Conservation (phyloP, 2,888 invertebrate genomes). For the Brachypterus glaber region DNA sequence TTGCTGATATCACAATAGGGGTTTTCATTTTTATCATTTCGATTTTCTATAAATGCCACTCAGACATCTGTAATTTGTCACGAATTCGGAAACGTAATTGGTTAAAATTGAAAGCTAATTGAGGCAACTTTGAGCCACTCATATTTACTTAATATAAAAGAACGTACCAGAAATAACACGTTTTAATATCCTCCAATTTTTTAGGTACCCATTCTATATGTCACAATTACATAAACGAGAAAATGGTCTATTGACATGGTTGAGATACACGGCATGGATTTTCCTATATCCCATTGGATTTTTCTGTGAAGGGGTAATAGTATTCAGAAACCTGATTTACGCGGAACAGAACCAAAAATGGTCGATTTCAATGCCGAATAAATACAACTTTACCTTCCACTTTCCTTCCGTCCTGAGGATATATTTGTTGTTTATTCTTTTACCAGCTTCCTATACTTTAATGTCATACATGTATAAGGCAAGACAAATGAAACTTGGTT, state of each 20-base stretch:
- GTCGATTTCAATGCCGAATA: constrained; percentile 69
- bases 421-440: constrained; percentile 64
- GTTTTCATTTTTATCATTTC: too few species aligned
- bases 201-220: constrained; percentile 88
- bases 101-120: too few species aligned
- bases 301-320: constrained; percentile 73
- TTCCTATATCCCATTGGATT: constrained; percentile 86
- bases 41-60: too few species aligned
- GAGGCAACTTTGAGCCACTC: too few species aligned
- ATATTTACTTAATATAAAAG: too few species aligned
- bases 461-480: constrained; percentile 79
- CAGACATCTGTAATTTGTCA: too few species aligned
- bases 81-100: too few species aligned
- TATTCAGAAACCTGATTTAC: constrained; percentile 77
- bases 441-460: constrained; percentile 67
- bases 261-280: constrained; percentile 90
- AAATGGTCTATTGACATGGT: constrained; percentile 72
- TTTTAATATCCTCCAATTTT: too few species aligned
- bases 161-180: too few species aligned
- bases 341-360: constrained; percentile 76
- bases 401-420: constrained; percentile 69
- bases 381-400: constrained; percentile 78
- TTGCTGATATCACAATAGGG: too few species aligned
- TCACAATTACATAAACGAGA: constrained; percentile 66
- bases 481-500: constrained; percentile 56